Percentiles rank a stretch among this genome's conserved stretches.
Evolutionary conservation across 2,888 invertebrate species (phyloP).

Genomic region (Endotricha flammealis): DNA sequence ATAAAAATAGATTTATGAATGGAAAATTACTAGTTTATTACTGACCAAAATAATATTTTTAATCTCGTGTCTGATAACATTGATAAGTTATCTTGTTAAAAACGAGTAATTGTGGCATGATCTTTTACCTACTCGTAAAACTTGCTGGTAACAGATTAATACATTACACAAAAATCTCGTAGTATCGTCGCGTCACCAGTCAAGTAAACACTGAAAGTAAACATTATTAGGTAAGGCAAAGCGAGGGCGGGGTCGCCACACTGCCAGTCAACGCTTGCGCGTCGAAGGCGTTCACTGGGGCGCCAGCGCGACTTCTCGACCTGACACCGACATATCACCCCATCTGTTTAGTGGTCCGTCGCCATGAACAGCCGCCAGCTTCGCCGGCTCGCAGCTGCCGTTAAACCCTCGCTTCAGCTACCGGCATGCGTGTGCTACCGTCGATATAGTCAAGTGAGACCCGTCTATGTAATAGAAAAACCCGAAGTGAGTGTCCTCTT

Average conservation of each 20-base stretch:
- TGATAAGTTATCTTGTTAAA: background rate
- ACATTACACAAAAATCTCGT: constrained; percentile 29
- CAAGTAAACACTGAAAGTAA: constrained; percentile 52
- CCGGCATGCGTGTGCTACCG: constrained; percentile 45
- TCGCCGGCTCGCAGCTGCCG: constrained; percentile 43
- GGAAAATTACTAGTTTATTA: too few relatives aligned
- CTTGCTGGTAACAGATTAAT: background rate
- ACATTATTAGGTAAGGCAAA: constrained; percentile 48
- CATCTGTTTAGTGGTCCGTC: constrained; percentile 21
- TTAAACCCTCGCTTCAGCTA: constrained; percentile 35
- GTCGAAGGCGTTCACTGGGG: constrained; percentile 34
- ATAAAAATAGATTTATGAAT: too few relatives aligned
- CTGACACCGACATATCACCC: constrained; percentile 13
- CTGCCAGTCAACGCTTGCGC: constrained; percentile 65
- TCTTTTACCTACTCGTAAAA: background rate
- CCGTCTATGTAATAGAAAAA: constrained; percentile 62
- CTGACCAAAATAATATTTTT: too few relatives aligned
- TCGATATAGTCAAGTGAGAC: constrained; percentile 68
- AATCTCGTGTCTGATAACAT: background rate
- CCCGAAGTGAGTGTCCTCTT: constrained; percentile 60
- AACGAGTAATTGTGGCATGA: background rate
- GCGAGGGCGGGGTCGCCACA: constrained; percentile 34
- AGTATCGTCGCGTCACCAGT: constrained; percentile 35
- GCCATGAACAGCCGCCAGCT: constrained; percentile 62
- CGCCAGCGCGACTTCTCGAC: constrained; percentile 38